Percentiles rank a stretch among this genome's conserved stretches.
phyloP scores from a whole-genome alignment of 2,888 invertebrate genomes.

The Heterodera filipjevi region DNA sequence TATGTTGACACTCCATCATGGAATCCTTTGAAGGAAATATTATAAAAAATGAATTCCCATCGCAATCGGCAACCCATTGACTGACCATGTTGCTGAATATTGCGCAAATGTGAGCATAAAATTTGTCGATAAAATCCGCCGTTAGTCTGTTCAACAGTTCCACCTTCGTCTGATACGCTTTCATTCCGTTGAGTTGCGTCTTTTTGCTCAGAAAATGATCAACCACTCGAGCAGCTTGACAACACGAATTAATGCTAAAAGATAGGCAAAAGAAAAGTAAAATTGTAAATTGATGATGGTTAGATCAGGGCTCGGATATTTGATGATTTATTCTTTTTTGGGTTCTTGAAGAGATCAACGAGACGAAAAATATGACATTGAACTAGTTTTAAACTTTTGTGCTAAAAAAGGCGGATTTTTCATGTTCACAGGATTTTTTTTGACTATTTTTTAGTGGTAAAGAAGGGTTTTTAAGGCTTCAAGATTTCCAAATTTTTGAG shows the following conservation, averaged over 20 bases:
- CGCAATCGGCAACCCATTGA: background rate
- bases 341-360: too few species aligned
- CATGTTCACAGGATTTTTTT: too few species aligned
- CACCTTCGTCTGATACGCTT: slow-evolving; percentile 56
- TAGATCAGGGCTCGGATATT: too few species aligned
- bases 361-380: too few species aligned
- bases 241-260: slow-evolving; percentile 57
- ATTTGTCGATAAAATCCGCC: slow-evolving; percentile 41
- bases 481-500: too few species aligned
- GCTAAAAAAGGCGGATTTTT: too few species aligned
- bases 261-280: background rate
- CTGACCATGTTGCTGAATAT: slow-evolving; percentile 85
- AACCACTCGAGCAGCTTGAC: slow-evolving; percentile 57
- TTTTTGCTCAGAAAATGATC: slow-evolving; percentile 43
- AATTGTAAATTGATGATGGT: background rate
- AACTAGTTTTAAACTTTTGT: too few species aligned
- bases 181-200: slow-evolving; percentile 42
- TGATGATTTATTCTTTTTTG: too few species aligned
- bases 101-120: slow-evolving; percentile 83
- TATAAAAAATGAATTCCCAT: background rate
- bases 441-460: too few species aligned
- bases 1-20: slow-evolving; percentile 51
- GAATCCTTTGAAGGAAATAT: slow-evolving; percentile 46
- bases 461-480: too few species aligned
- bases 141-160: slow-evolving; percentile 50